Percentiles rank a stretch among this genome's conserved stretches.
Conservation (phyloP, 1,140 invertebrate genomes). For the Leptopilina clavipes region DNA sequence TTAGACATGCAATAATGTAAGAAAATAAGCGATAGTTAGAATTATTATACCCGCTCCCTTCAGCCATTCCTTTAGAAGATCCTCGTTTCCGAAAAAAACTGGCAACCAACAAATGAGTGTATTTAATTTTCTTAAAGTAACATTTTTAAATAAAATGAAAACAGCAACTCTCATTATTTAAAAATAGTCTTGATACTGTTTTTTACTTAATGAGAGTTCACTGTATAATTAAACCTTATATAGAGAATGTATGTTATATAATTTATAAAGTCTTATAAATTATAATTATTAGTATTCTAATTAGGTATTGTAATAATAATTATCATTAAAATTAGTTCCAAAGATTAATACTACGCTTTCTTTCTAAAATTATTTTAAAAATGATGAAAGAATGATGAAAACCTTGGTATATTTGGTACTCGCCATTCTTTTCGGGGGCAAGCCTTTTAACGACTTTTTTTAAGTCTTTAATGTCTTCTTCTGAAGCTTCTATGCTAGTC, state of each 20-base stretch:
- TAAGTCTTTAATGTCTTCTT: constrained; percentile 67
- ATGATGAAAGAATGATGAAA: constrained; percentile 57
- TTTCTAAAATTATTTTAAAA: constrained; percentile 32
- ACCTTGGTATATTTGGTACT: constrained; percentile 73
- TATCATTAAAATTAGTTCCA: not conserved
- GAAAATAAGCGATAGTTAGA: constrained; percentile 26
- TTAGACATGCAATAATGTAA: constrained; percentile 1
- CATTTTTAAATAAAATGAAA: not conserved
- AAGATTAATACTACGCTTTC: not conserved
- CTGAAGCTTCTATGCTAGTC: constrained; percentile 65
- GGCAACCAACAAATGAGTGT: constrained; percentile 42
- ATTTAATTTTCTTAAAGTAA: constrained; percentile 28
- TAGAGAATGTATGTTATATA: no score
- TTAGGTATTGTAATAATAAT: not conserved
- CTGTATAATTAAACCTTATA: not conserved
- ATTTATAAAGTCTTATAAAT: not conserved
- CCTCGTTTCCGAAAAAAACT: constrained; percentile 72
- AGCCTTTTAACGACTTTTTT: constrained; percentile 70
- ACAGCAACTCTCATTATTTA: not conserved
- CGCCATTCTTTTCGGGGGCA: constrained; percentile 73
- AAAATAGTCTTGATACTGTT: not conserved
- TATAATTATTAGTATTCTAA: not conserved
- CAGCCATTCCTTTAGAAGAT: constrained; percentile 70
- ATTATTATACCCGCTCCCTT: constrained; percentile 67
- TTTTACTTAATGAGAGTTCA: not conserved